Evolutionary conservation across 2,888 invertebrate genomes (phyloP), one percentile per base, ranked within the genome.

Genomic region (Byasa hedistus): DNA sequence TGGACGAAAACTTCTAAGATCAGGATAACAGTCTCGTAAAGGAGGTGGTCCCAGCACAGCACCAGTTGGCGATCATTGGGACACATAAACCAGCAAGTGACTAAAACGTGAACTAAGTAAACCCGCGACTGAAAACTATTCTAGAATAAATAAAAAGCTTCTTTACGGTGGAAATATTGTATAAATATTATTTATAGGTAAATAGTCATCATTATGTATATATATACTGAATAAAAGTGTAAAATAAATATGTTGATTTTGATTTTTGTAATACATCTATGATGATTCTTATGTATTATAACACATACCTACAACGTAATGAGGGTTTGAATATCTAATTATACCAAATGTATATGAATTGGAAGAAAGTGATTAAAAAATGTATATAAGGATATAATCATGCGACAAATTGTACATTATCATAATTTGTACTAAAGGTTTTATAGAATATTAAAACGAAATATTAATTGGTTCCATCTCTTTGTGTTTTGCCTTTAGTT

Each of bases 21-120:
- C 81, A 81, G 79, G 78, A 79, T 83, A 83, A 84, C 78, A 80
- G 80, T 83, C 80, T 86, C 88, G 76, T 89, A 89, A 91, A 89
- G 83, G 77, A 84, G 84, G 83, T 84, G 85, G 81, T 79, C 76
- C 79, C 77, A 74, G 59, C 71, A 75, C 76, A 78, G 76, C 74
- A 74, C 78, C 81, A 79, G 76, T 80, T 68, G 71, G 71, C 69
- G 70, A 74, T 73, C 80, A 78, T 76, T 77, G 69, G 74, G 44
- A 55, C 58, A 48, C 54, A 55, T 65, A 65, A 65, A 66, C 58
- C 23, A 57, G 57, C 27, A 36, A 59, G 54, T 39, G 66, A 61
- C 62, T 51, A 60, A 39, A 66, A 69, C 60, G 63, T 57, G 51
- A 24, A 64, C 68, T 68, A 64, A 68, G 64, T 64, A 64, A 61